Conservation (phyloP, 1,140 invertebrate species). For the Stegodyphus mimosarum region DNA sequence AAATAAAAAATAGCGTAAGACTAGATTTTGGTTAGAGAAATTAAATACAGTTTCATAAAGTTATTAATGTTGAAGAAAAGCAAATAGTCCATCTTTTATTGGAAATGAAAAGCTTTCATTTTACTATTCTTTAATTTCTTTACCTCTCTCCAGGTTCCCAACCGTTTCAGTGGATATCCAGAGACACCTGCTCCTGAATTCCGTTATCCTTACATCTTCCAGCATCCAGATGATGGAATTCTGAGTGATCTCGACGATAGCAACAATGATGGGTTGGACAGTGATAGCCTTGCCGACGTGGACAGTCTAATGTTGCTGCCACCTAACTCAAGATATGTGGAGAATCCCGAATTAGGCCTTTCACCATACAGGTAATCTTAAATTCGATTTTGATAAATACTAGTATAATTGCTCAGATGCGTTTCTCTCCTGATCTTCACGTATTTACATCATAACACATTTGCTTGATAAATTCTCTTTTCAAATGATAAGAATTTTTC, state of each 20-base stretch:
- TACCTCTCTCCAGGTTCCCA: constrained; percentile 22
- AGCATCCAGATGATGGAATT: constrained; percentile 18
- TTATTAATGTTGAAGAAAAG: no score
- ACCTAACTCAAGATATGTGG: constrained; percentile 17
- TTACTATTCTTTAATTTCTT: background rate
- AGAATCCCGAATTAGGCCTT: background rate
- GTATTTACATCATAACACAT: no score
- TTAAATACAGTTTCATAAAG: no score
- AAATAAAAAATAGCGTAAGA: no score
- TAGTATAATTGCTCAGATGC: no score
- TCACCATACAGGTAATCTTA: background rate
- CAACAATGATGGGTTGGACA: background rate
- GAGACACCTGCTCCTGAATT: constrained; percentile 33
- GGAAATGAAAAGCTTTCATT: no score
- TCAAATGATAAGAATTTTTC: no score
- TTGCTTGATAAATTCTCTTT: no score
- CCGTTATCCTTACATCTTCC: constrained; percentile 33
- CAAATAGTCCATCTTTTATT: no score
- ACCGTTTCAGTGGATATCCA: background rate
- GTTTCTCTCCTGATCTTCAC: no score
- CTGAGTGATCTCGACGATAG: constrained; percentile 14
- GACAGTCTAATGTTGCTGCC: constrained; percentile 32
- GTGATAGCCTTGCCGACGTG: constrained; percentile 9
- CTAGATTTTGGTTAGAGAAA: no score
- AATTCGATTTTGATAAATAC: no score